A percentile compares a stretch with the other conserved stretches of the same genome.
Evolutionary conservation across 2,888 invertebrate species (phyloP).

Genomic region (Netelia melanura): DNA sequence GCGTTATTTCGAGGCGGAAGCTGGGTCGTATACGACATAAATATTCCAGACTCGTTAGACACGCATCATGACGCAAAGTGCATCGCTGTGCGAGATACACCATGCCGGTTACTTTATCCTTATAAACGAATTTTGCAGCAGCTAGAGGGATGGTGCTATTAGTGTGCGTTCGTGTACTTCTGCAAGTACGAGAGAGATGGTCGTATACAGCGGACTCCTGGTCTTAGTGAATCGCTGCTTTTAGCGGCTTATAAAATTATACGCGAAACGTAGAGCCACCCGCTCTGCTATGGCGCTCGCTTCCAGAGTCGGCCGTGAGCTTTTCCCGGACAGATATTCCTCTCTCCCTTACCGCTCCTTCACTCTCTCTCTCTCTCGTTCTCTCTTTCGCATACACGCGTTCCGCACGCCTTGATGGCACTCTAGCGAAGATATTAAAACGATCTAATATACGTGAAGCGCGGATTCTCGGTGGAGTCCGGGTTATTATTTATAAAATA

Average conservation of each 20-base stretch:
- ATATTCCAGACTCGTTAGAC: conserved; percentile 54
- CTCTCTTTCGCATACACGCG: conserved; percentile 13
- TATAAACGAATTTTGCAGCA: conserved; percentile 59
- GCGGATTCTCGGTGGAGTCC: conserved; percentile 13
- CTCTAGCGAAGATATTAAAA: conserved; percentile 47
- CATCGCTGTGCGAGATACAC: conserved; percentile 46
- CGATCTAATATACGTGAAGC: conserved; percentile 48
- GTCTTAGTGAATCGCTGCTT: conserved; percentile 61
- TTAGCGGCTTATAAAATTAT: conserved; percentile 68
- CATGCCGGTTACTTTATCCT: conserved; percentile 52
- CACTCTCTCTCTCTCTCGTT: conserved; percentile 23
- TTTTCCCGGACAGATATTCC: conserved; percentile 50
- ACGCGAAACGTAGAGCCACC: conserved; percentile 54
- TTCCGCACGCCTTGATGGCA: conserved; percentile 7
- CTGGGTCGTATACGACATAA: conserved; percentile 14
- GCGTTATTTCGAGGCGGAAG: background rate
- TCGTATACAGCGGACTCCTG: conserved; percentile 25
- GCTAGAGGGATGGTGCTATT: conserved; percentile 18
- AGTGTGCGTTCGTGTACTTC: conserved; percentile 31
- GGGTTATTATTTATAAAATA: conserved; percentile 50
- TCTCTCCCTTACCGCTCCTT: conserved; percentile 41
- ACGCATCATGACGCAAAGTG: conserved; percentile 58
- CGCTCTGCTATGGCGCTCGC: conserved; percentile 8
- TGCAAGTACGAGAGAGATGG: conserved; percentile 40
- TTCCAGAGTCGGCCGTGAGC: conserved; percentile 48